A percentile compares a stretch with the other conserved stretches of the same genome.
These are phyloP conservation scores for Actinopyga echinites DNA, from an alignment of 53 echinoderm and acorn worm species.

Conservation along the genomic window DNA sequence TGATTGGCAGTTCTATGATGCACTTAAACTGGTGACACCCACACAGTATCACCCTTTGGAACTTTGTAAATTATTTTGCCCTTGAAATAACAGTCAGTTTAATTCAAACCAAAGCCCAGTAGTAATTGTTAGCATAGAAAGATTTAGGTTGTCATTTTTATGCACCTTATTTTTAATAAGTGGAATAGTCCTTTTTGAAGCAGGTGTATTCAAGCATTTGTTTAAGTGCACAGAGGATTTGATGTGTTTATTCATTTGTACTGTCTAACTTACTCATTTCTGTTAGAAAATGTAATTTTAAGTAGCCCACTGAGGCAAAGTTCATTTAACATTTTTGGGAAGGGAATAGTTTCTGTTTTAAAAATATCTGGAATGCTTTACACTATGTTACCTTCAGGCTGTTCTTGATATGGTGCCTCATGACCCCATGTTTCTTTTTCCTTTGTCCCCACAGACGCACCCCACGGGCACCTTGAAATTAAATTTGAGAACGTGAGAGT, in stretches of 20 bases:
- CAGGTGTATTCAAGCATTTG: no score
- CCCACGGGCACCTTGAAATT: conserved; percentile 96
- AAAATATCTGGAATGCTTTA: neutral
- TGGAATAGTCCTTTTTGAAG: no score
- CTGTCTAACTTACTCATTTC: no score
- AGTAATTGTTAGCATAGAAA: neutral
- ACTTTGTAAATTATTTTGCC: conserved; percentile 22
- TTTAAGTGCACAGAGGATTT: no score
- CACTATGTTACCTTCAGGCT: neutral
- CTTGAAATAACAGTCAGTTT: conserved; percentile 1
- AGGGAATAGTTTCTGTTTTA: neutral
- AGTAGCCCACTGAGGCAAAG: no score
- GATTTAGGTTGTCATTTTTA: neutral
- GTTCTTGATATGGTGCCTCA: neutral
- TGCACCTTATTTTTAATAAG: no score
- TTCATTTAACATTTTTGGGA: no score
- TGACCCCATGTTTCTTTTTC: no score
- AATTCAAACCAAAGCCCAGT: neutral
- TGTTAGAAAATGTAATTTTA: no score
- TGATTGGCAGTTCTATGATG: no score
- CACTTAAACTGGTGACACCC: no score
- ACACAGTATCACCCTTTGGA: neutral
- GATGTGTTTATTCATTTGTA: no score
- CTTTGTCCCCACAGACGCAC: conserved; percentile 68
- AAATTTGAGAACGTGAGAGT: conserved; percentile 89